Evolutionary conservation across 2,797 vertebrate genomes (phyloP).

Genomic region (Myioborus miniatus): DNA sequence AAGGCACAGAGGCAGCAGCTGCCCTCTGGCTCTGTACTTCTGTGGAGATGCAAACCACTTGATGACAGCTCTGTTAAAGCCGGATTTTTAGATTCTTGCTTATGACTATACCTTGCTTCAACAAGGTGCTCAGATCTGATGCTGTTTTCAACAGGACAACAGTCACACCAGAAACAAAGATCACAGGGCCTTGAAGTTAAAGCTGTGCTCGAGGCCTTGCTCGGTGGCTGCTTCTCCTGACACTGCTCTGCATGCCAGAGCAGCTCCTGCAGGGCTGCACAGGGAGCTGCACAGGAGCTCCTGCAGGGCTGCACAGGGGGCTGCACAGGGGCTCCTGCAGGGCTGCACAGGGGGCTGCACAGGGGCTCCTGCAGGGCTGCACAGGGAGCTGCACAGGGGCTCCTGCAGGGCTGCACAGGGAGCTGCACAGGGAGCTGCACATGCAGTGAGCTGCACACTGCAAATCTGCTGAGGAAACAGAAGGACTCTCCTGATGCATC

Average conservation of each 20-base stretch:
- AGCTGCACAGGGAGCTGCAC: background rate
- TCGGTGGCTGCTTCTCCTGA: rapidly evolving
- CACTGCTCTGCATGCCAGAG: background rate
- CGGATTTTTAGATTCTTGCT: background rate
- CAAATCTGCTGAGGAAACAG: background rate
- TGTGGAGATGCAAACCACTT: background rate
- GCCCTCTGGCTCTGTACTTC: slow-evolving; percentile 1
- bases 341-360: too few relatives aligned
- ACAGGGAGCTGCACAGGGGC: too few relatives aligned
- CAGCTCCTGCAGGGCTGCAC: background rate
- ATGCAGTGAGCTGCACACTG: background rate
- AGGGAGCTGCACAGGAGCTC: background rate
- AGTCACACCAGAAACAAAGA: background rate
- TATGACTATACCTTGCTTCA: background rate
- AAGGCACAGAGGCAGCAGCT: slow-evolving; percentile 17
- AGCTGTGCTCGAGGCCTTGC: rapidly evolving
- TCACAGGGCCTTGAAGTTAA: background rate
- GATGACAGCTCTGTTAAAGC: background rate
- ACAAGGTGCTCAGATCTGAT: background rate
- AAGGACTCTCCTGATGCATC: background rate
- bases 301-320: background rate
- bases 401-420: too few relatives aligned
- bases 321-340: background rate
- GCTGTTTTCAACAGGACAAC: background rate
- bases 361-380: too few relatives aligned